These are phyloP conservation scores for Chaetops frenatus DNA, from an alignment of 2,113 vertebrate genomes.

Conservation along the genomic window DNA sequence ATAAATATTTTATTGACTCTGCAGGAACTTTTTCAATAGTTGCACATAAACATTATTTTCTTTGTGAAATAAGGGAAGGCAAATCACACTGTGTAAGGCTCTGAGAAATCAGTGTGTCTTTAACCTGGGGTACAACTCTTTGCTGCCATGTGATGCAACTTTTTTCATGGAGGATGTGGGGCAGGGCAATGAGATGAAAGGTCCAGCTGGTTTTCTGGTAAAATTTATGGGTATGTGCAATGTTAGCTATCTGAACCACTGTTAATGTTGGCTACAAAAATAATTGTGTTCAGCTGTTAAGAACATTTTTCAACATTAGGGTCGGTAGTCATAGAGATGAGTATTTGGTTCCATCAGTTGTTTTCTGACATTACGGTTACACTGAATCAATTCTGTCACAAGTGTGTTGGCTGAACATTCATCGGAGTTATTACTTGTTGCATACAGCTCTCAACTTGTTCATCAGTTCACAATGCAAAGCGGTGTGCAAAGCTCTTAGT, in stretches of 20 bases:
- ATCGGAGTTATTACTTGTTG: conserved; percentile 2
- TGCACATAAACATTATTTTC: neutral
- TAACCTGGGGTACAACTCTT: neutral
- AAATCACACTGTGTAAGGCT: neutral
- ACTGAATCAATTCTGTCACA: neutral
- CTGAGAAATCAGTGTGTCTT: neutral
- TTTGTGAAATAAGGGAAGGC: neutral
- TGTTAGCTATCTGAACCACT: neutral
- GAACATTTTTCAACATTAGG: neutral
- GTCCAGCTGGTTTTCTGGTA: neutral
- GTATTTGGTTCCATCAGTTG: neutral
- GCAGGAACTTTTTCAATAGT: neutral
- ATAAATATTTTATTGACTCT: neutral
- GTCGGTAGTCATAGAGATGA: neutral
- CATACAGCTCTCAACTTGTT: neutral
- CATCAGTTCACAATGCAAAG: neutral
- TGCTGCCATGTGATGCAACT: neutral
- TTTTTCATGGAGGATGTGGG: neutral
- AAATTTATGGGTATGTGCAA: neutral
- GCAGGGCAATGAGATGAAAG: neutral
- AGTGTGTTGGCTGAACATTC: neutral
- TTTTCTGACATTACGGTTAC: neutral
- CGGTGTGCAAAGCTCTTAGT: neutral
- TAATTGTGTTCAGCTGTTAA: neutral
- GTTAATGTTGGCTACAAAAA: neutral